These are phyloP conservation scores for Andrena camellia DNA, from an alignment of 2,888 invertebrate genomes.

Conservation along the genomic window DNA sequence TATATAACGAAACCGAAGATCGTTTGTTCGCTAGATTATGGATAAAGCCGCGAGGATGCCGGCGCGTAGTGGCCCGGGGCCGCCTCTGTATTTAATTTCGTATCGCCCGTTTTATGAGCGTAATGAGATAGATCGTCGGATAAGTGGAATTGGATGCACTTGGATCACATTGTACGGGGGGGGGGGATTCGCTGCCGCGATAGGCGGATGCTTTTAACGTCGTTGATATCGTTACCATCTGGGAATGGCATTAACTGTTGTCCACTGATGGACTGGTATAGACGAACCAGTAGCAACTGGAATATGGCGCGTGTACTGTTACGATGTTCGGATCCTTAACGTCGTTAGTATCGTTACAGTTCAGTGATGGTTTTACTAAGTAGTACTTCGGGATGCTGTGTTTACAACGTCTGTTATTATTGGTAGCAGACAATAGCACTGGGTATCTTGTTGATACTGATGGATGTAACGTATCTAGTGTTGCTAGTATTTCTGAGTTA, in stretches of 20 bases:
- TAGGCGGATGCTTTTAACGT: background rate
- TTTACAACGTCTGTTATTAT: no score
- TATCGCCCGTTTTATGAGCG: background rate
- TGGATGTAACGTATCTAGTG: no score
- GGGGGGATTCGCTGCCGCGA: background rate
- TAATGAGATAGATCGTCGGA: background rate
- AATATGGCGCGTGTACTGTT: no score
- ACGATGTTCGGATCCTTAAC: no score
- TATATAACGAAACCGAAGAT: slow-evolving; percentile 15
- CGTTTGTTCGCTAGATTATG: slow-evolving; percentile 33
- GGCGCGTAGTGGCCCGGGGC: background rate
- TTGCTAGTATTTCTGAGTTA: no score
- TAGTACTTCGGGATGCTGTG: no score
- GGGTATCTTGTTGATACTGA: no score
- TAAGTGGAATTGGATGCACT: background rate
- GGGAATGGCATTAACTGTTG: background rate
- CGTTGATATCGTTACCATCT: background rate
- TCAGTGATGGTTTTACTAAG: no score
- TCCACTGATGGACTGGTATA: background rate
- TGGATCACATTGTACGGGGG: background rate
- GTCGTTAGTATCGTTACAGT: no score
- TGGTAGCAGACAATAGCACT: no score
- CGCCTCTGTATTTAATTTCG: background rate
- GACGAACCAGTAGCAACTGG: background rate
- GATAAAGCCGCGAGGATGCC: background rate